phyloP scores from a whole-genome alignment of 2,113 vertebrate genomes.

The Heterotis niloticus region DNA sequence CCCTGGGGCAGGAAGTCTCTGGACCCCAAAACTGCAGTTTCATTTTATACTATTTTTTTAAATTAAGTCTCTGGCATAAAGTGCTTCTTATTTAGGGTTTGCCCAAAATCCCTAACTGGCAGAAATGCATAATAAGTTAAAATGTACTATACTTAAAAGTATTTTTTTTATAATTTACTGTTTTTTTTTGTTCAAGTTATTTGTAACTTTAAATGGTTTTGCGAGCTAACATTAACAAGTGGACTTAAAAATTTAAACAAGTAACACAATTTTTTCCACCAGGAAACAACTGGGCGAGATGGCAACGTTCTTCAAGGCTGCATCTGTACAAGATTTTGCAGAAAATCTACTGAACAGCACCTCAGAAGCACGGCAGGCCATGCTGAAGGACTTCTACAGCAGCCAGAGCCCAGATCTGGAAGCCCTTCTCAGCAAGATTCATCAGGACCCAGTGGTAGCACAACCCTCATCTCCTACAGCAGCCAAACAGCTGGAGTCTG shows the following conservation, averaged over 20 bases:
- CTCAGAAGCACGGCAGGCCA: slow-evolving; percentile 70
- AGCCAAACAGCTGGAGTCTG: not conserved
- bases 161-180: slow-evolving; percentile 30
- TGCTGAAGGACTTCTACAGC: slow-evolving; percentile 75
- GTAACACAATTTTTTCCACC: slow-evolving; percentile 42
- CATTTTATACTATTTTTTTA: slow-evolving; percentile 40
- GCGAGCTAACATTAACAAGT: not conserved
- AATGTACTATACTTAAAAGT: slow-evolving; percentile 43
- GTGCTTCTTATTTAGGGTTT: slow-evolving; percentile 52
- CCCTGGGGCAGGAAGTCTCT: slow-evolving; percentile 44
- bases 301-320: slow-evolving; percentile 66
- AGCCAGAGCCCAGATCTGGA: slow-evolving; percentile 65
- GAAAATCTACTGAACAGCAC: slow-evolving; percentile 59
- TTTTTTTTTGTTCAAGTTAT: not conserved
- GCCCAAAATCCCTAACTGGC: slow-evolving; percentile 52
- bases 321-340: slow-evolving; percentile 71
- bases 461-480: not conserved
- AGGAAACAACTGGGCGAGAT: slow-evolving; percentile 88
- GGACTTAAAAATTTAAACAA: not conserved
- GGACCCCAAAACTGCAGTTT: slow-evolving; percentile 25
- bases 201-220: not conserved
- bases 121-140: slow-evolving; percentile 42
- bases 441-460: slow-evolving; percentile 40
- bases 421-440: slow-evolving; percentile 52
- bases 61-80: slow-evolving; percentile 41